Percentiles rank a stretch among this genome's conserved stretches.
phyloP scores from a whole-genome alignment of 2,888 invertebrate genomes.

The Drosophila mimica region DNA sequence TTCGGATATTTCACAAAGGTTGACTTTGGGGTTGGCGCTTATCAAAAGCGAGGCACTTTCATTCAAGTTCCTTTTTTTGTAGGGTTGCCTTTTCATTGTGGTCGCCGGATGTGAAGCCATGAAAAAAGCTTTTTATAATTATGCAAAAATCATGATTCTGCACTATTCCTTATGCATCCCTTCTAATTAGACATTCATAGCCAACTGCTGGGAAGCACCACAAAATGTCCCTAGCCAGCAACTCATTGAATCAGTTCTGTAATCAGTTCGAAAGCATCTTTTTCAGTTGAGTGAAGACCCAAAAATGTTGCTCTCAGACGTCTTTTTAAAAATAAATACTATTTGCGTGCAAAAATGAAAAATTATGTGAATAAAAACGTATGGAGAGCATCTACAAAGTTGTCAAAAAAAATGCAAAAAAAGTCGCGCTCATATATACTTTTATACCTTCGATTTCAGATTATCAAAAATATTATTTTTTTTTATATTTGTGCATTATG shows the following conservation, averaged over 20 bases:
- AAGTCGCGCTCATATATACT: too few species aligned
- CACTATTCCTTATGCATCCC: constrained; percentile 55
- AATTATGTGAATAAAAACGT: not conserved
- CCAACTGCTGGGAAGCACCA: constrained; percentile 24
- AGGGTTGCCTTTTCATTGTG: constrained; percentile 58
- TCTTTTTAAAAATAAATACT: not conserved
- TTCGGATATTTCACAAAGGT: constrained; percentile 5
- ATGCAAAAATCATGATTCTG: constrained; percentile 75
- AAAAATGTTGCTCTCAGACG: not conserved
- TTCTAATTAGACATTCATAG: constrained; percentile 70
- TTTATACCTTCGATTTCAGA: not conserved
- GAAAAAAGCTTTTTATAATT: constrained; percentile 61
- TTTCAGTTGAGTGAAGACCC: not conserved
- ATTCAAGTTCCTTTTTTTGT: constrained; percentile 29
- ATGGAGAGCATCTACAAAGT: not conserved
- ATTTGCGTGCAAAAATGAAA: not conserved
- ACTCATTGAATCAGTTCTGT: constrained; percentile 1
- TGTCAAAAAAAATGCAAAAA: not conserved
- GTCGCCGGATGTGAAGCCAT: constrained; percentile 30
- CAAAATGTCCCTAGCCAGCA: not conserved
- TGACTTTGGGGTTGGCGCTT: constrained; percentile 8
- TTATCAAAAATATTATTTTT: not conserved
- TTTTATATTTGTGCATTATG: not conserved
- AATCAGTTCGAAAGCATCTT: constrained; percentile 5
- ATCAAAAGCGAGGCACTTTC: constrained; percentile 48